Percentiles rank a stretch among this genome's conserved stretches.
Evolutionary conservation across 1,140 invertebrate species (phyloP).

Genomic region (Ceratoteleas bidentatus): DNA sequence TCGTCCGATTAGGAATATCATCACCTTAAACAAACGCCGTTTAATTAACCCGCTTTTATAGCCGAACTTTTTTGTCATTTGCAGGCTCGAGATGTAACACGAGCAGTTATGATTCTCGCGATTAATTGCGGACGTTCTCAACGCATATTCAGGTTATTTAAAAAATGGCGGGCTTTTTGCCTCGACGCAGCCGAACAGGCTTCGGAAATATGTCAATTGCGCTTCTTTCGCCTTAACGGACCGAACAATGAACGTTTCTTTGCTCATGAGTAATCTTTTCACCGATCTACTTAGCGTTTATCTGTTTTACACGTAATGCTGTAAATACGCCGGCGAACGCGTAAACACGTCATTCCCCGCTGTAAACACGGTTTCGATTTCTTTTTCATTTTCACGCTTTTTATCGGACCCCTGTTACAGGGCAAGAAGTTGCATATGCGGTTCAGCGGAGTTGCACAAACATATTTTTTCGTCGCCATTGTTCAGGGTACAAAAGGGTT

Average conservation of each 20-base stretch:
- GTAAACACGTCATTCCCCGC: conserved; percentile 43
- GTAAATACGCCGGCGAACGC: conserved; percentile 46
- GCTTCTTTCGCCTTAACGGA: conserved; percentile 16
- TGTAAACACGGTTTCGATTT: conserved; percentile 8
- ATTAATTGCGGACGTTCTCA: conserved; percentile 8
- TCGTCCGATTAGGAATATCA: too few species aligned
- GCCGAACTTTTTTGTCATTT: conserved; percentile 2
- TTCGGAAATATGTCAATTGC: conserved; percentile 37
- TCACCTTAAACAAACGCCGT: conserved; percentile 5
- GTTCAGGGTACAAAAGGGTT: too few species aligned
- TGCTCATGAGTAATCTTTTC: conserved; percentile 43
- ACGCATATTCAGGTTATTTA: conserved; percentile 26
- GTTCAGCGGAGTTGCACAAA: too few species aligned
- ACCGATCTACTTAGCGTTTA: conserved; percentile 57
- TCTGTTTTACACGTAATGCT: conserved; percentile 48
- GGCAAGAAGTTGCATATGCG: too few species aligned
- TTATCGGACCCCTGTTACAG: not conserved
- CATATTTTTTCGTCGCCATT: too few species aligned
- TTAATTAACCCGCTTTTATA: conserved; percentile 28
- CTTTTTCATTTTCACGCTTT: conserved; percentile 1
- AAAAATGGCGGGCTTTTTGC: conserved; percentile 13
- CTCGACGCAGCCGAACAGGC: conserved; percentile 10
- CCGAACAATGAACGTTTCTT: conserved; percentile 36
- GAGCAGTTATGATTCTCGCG: not conserved
- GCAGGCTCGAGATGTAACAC: not conserved